phyloP scores from a whole-genome alignment of 2,888 invertebrate genomes.

The Syritta pipiens region DNA sequence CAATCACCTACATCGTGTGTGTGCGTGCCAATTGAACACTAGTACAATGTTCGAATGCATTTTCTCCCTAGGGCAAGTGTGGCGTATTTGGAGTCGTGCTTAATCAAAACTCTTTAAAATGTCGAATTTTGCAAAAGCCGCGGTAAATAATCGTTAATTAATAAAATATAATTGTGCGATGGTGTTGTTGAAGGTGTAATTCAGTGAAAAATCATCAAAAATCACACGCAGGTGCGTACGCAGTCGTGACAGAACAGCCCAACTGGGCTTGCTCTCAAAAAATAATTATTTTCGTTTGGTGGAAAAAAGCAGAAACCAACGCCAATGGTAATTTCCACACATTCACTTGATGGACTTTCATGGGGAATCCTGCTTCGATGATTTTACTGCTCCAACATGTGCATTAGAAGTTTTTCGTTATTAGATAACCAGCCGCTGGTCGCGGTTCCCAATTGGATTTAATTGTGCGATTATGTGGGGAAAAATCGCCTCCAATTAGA shows the following conservation, averaged over 20 bases:
- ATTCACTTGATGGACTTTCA: constrained; percentile 1
- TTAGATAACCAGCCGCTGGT: constrained; percentile 52
- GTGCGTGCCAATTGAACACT: constrained; percentile 45
- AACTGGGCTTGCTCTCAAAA: constrained; percentile 90
- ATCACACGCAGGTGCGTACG: constrained; percentile 96
- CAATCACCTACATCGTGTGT: constrained; percentile 67
- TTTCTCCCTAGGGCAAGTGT: constrained; percentile 70
- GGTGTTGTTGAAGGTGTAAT: constrained; percentile 71
- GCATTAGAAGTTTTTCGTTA: constrained; percentile 37
- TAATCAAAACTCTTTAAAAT: constrained; percentile 72
- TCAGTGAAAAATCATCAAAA: constrained; percentile 76
- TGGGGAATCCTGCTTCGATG: not conserved
- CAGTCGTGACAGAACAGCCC: constrained; percentile 92
- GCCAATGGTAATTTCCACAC: constrained; percentile 43
- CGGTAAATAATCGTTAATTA: constrained; percentile 69
- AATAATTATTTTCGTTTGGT: constrained; percentile 64
- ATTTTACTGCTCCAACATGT: constrained; percentile 9
- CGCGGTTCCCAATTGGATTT: constrained; percentile 54
- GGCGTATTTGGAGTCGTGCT: constrained; percentile 72
- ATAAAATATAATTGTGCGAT: constrained; percentile 62
- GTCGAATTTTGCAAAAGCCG: constrained; percentile 71
- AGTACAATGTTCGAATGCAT: constrained; percentile 68
- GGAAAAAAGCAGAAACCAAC: constrained; percentile 57
- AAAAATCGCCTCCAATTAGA: constrained; percentile 48
- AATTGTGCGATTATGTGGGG: constrained; percentile 33